phyloP scores from a whole-genome alignment of 2,888 invertebrate species.

The Drosophila borborema region DNA sequence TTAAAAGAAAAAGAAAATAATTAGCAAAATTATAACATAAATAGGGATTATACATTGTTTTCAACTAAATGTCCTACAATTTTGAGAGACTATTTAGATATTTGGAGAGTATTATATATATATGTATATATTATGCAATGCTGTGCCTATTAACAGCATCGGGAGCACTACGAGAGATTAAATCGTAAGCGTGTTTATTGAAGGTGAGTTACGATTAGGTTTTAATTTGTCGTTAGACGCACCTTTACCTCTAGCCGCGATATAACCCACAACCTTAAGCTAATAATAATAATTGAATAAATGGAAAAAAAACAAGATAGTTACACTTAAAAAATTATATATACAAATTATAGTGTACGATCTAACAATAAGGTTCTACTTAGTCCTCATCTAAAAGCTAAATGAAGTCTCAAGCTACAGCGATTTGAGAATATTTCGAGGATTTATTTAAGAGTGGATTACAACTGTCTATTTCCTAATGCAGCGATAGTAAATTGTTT shows the following conservation, averaged over 20 bases:
- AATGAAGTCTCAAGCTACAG: neutral
- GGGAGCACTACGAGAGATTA: constrained; percentile 36
- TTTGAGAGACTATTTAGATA: constrained; percentile 5
- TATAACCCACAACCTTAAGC: constrained; percentile 79
- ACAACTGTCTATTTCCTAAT: neutral
- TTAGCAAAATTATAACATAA: constrained; percentile 72
- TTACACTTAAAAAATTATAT: constrained; percentile 28
- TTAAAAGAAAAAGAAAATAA: constrained; percentile 77
- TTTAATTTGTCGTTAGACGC: constrained; percentile 55
- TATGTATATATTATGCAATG: constrained; percentile 10
- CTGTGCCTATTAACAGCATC: constrained; percentile 16
- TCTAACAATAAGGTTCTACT: constrained; percentile 12
- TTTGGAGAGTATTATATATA: neutral
- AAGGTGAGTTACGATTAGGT: constrained; percentile 32
- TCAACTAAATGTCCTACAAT: constrained; percentile 53
- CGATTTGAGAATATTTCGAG: neutral
- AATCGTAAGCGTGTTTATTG: constrained; percentile 45
- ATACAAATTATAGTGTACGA: neutral
- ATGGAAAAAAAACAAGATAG: constrained; percentile 46
- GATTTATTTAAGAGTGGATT: neutral
- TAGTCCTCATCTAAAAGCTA: constrained; percentile 18
- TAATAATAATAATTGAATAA: constrained; percentile 65
- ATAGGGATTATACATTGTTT: constrained; percentile 34
- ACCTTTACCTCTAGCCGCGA: constrained; percentile 80
- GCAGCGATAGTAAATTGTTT: neutral